These are phyloP conservation scores for Isurus oxyrinchus DNA, from an alignment of 2,113 vertebrate species.

Conservation along the genomic window DNA sequence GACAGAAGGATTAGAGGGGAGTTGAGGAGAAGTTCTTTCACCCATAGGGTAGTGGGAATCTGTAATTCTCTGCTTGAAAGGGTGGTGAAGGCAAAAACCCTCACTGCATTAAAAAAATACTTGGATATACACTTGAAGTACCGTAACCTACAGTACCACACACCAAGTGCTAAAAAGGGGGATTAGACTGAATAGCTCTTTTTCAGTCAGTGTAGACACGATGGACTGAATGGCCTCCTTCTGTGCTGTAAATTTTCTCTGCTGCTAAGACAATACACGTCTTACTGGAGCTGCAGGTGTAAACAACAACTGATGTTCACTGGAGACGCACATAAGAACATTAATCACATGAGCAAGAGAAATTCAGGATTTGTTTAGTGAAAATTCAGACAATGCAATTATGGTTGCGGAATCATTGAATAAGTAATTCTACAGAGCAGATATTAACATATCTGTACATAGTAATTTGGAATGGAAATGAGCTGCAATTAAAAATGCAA, in stretches of 20 bases:
- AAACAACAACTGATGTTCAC: background rate
- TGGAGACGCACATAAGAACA: background rate
- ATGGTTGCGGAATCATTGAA: background rate
- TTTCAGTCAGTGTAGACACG: background rate
- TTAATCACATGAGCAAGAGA: background rate
- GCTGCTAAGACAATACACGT: background rate
- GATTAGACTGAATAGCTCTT: background rate
- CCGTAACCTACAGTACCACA: background rate
- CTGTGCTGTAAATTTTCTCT: background rate
- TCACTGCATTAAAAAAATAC: background rate
- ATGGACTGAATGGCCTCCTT: background rate
- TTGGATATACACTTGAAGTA: background rate
- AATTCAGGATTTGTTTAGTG: background rate
- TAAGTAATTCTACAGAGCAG: background rate
- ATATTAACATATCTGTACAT: conserved; percentile 23
- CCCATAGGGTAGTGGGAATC: too few relatives aligned
- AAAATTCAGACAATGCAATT: background rate
- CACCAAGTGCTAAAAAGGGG: background rate
- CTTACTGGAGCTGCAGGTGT: background rate
- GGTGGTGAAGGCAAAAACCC: too few relatives aligned
- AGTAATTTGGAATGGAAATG: conserved; percentile 28
- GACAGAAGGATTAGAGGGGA: too few relatives aligned
- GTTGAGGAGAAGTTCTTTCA: too few relatives aligned
- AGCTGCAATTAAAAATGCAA: conserved; percentile 28
- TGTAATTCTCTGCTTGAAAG: too few relatives aligned